Evolutionary conservation across 2,888 invertebrate genomes (phyloP), one percentile per base, ranked within the genome.

Genomic region (Chloroclystis v-ata): DNA sequence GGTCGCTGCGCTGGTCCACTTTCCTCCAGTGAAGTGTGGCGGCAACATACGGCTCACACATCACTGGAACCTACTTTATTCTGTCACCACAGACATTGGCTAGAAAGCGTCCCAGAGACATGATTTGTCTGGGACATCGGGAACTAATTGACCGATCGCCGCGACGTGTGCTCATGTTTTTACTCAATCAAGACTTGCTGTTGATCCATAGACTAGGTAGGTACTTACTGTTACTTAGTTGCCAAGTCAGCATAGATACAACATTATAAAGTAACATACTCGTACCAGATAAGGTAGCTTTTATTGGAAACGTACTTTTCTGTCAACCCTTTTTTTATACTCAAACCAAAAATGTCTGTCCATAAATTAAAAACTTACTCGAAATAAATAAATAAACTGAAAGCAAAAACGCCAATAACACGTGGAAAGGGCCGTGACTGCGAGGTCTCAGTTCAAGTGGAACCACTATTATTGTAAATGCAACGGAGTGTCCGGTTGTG

Each of bases 1-100:
- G 69, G 72, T 59, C 60, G 73, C 71, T 75, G 74, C 66, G 71
- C 58, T 59, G 74, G 71, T 75, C 75, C 66, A 81, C 79, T 82
- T 82, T 79, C 82, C 49, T 72, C 65, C 60, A 63, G 71, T 72
- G 71, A 72, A 60, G 62, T 63, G 69, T 63, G 61, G 67, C 69
- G 32, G 59, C 63, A 48, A 65, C 68, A 72, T 70, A 70, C 66
- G 72, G 61, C 49, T 57, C 49, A 43, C 43, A 46, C 37, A 43
- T 29, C 41, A 28, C 37, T 32, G 1, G 25, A 29, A 37, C 40
- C 45, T 41, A 42, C 32, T 35, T 11, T 37, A 60, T 52, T 49
- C 61, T 49, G 69, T 68, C 66, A 69, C 72, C 71, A 71, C 71
- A 72, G 68, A 72, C 74, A 76, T 73, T 75, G 69, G 11, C 74